Base-by-base conservation (phyloP, 1,140 invertebrate genomes). In the Zaprionus ghesquierei region DNA sequence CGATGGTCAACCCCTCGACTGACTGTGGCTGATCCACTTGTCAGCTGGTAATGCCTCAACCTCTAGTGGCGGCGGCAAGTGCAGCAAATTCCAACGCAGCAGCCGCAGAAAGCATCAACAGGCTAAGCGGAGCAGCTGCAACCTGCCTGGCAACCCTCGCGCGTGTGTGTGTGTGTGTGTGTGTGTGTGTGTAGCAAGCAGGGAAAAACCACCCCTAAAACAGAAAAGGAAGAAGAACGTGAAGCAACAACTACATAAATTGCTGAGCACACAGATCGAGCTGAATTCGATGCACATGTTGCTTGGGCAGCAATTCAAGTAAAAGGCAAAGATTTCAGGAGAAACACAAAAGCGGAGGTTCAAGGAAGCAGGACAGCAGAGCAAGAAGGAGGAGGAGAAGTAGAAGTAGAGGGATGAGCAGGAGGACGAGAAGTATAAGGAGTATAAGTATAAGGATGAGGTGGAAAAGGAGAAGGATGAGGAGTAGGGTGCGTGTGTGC, bases 291-390 rank as follows among this genome's bases (percentile, higher is more conserved):
- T 78, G 84, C 82, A 87, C 82, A 87, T 87, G 82, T 87, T 86
- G 82, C 82, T 72, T 72, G 79, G 75, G 51, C 68, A 63, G 49
- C 49, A 68, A n/a, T n/a, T n/a, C n/a, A n/a, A n/a, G n/a, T n/a
- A n/a, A n/a, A 49, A 77, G 74, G 81, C 81, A 86, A 86, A 87
- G 82, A 87, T 87, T 87, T 87, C 82, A 70, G 55, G 59, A 75
- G 81, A 86, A 86, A 76, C 54, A 29, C 59, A 46, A 27, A 6
- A 27, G 33, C 33, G 41, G 8, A 46, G 53, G 54, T 27, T 22
- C 20, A 29, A 46, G 41, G 41, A 46, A 15, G 35, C 13, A 38
- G 35, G 5, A 41, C n/a, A 38, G n/a, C 5, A 38, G 13, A 6
- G 35, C 2, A 41, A 41, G 5, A 41, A 15, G n/a, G 0, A 41